phyloP scores from a whole-genome alignment of 2,888 invertebrate genomes.

The Oxyteleia sp. region DNA sequence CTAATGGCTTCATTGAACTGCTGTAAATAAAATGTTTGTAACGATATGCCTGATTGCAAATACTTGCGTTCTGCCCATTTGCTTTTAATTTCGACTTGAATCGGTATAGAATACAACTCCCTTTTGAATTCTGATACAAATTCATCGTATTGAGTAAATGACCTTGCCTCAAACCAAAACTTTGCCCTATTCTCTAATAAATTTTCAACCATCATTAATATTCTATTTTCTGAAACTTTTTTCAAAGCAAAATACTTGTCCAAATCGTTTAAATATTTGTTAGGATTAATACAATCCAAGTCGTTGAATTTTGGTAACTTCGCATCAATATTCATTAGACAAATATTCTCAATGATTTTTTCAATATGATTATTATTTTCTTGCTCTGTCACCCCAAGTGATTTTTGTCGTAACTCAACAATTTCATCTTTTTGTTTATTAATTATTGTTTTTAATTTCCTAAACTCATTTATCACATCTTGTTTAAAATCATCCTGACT shows the following conservation, averaged over 20 bases:
- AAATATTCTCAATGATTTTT: conserved; percentile 8
- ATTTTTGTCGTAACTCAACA: neutral
- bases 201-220: neutral
- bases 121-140: neutral
- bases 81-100: neutral
- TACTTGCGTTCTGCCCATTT: neutral
- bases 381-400: neutral
- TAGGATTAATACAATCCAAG: neutral
- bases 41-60: neutral
- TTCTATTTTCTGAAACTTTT: neutral
- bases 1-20: neutral
- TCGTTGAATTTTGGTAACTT: conserved; percentile 12
- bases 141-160: neutral
- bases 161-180: conserved; percentile 16
- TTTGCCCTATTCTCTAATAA: conserved; percentile 11
- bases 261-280: conserved; percentile 15
- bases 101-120: neutral
- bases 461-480: neutral
- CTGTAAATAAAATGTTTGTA: neutral
- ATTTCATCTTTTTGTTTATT: conserved; percentile 8
- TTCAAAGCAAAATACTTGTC: conserved; percentile 20
- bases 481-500: neutral
- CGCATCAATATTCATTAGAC: conserved; percentile 14
- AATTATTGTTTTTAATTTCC: neutral
- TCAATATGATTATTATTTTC: neutral